These are phyloP conservation scores for Sigmodon hispidus DNA, from an alignment of 2,113 vertebrate genomes.

Conservation along the genomic window DNA sequence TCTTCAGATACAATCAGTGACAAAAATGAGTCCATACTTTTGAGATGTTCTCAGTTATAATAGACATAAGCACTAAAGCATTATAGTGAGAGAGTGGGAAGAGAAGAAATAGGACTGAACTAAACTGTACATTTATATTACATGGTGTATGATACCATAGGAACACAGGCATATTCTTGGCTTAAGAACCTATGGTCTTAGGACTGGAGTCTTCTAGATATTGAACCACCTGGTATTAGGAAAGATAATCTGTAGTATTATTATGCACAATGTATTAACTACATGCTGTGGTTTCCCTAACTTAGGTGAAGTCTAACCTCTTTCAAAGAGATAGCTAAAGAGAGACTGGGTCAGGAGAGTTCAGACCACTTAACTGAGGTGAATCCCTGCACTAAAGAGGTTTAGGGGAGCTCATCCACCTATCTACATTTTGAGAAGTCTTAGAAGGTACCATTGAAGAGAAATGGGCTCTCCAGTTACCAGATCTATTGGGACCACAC, in stretches of 20 bases:
- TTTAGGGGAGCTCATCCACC: no score
- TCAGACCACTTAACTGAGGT: not conserved
- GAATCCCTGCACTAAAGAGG: not conserved
- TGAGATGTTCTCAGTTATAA: conserved; percentile 1
- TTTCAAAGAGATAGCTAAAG: not conserved
- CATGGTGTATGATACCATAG: not conserved
- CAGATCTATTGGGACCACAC: not conserved
- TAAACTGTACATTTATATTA: not conserved
- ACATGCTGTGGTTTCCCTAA: not conserved
- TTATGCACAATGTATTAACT: conserved; percentile 31
- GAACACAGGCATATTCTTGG: not conserved
- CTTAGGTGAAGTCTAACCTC: not conserved
- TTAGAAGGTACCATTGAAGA: not conserved
- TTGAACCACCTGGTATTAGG: not conserved
- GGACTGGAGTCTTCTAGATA: conserved; percentile 9
- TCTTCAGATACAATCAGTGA: not conserved
- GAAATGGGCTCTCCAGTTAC: not conserved
- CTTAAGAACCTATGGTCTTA: not conserved
- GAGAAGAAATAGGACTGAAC: not conserved
- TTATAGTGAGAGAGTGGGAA: not conserved
- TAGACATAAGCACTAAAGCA: not conserved
- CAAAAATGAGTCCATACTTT: conserved; percentile 5
- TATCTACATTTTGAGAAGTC: not conserved
- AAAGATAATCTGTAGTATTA: conserved; percentile 41
- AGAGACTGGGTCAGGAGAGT: not conserved